These are phyloP conservation scores for Eupithecia exiguata DNA, from an alignment of 2,888 invertebrate genomes.

Conservation along the genomic window DNA sequence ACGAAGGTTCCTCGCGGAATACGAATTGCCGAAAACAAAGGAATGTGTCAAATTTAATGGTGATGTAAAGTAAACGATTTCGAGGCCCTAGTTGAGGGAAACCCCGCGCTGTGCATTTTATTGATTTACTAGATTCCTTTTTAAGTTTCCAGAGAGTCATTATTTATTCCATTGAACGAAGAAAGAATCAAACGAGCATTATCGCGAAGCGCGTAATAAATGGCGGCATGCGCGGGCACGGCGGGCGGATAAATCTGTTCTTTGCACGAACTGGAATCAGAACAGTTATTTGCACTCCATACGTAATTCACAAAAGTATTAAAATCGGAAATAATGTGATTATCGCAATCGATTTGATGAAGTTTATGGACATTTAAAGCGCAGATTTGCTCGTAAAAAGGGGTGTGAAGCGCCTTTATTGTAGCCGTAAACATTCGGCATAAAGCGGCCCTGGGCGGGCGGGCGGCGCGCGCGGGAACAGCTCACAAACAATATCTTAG, in stretches of 20 bases:
- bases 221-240: slow-evolving; percentile 36
- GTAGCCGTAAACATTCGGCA: slow-evolving; percentile 36
- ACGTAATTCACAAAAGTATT: slow-evolving; percentile 22
- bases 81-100: neutral
- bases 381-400: slow-evolving; percentile 38
- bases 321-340: slow-evolving; percentile 30
- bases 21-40: neutral
- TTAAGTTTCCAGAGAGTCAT: slow-evolving; percentile 32
- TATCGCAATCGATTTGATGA: slow-evolving; percentile 39
- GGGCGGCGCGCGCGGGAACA: neutral
- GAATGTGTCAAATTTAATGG: neutral
- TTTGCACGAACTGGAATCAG: slow-evolving; percentile 49
- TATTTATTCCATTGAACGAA: slow-evolving; percentile 31
- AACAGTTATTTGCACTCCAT: slow-evolving; percentile 31
- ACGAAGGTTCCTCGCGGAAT: neutral
- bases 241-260: slow-evolving; percentile 51
- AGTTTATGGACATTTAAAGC: slow-evolving; percentile 37
- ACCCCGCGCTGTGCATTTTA: neutral
- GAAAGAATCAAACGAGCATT: slow-evolving; percentile 46
- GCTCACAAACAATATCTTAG: slow-evolving; percentile 14
- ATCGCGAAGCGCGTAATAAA: slow-evolving; percentile 48
- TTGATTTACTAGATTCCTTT: neutral
- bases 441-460: slow-evolving; percentile 21
- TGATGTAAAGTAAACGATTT: neutral
- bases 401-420: slow-evolving; percentile 31